phyloP scores from a whole-genome alignment of 1,140 invertebrate genomes.

The Drosophila lacteicornis region DNA sequence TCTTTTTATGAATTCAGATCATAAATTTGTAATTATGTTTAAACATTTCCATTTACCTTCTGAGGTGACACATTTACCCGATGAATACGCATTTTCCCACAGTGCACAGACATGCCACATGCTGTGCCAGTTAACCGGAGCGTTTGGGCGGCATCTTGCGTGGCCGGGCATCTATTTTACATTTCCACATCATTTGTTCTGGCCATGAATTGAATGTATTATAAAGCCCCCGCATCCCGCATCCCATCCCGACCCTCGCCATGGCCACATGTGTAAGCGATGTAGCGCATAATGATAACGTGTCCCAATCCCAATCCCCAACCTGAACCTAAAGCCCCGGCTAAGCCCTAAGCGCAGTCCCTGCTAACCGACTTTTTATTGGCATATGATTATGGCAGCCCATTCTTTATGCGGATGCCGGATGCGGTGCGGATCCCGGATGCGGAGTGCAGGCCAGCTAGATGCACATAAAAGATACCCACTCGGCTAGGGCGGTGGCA shows the following conservation, averaged over 20 bases:
- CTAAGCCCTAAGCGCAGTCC: conserved; percentile 9
- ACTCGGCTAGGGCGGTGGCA: conserved; percentile 40
- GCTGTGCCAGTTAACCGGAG: conserved; percentile 45
- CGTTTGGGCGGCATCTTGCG: conserved; percentile 36
- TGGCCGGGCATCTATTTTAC: conserved; percentile 79
- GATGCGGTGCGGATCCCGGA: conserved; percentile 26
- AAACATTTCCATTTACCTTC: background rate
- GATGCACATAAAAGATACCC: conserved; percentile 76
- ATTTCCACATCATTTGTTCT: conserved; percentile 84
- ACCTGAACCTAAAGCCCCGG: conserved; percentile 18
- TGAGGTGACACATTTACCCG: background rate
- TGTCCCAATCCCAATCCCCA: conserved; percentile 39
- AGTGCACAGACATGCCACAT: conserved; percentile 36
- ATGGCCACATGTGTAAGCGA: conserved; percentile 65
- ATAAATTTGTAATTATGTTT: too few species aligned
- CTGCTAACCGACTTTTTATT: conserved; percentile 81
- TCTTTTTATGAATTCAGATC: too few species aligned
- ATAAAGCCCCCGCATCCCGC: conserved; percentile 48
- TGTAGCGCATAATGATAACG: conserved; percentile 83
- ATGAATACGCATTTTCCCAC: background rate
- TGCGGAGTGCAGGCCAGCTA: conserved; percentile 53
- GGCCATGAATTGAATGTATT: conserved; percentile 83
- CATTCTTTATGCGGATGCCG: conserved; percentile 66
- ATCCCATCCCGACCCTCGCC: background rate
- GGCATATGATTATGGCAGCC: conserved; percentile 78